Evolutionary conservation across 2,797 vertebrate genomes (phyloP), one percentile per base, ranked within the genome.

Genomic region (Knipowitschia caucasica): DNA sequence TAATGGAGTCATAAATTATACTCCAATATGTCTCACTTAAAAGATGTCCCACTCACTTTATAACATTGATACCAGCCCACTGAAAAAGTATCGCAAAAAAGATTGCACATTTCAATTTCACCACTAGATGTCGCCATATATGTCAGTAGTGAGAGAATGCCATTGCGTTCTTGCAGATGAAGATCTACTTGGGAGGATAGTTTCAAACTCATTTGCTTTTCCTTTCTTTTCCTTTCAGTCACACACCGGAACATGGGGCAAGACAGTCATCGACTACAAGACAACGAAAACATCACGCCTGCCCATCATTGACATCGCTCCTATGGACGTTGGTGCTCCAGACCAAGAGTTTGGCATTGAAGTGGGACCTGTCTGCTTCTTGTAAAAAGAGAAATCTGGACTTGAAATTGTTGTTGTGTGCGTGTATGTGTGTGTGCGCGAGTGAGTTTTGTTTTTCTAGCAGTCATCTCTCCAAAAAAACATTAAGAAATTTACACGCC

Each of bases 381-480:
- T 96, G 94, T 98, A 94, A 94, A 94, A 92, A 93, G 78, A 94
- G 92, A 94, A 94, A 95, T 94, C 93, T 94, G 94, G 94, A 96
- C 94, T 97, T 94, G 89, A 93, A 94, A 92, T 92, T 93, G 92
- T 94, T 92, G 88, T 87, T 88, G 69, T 80, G 90, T 83, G 81
- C 27, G 27, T 30, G 27, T 7, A 10, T 73, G 78, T 64, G 84
- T 81, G 86, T 76, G 86, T 85, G 83, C 18, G 34, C 14, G 36
- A 39, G 36, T 86, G 85, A 86, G 81, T 88, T 86, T 85, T 72
- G 68, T 81, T 87, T 89, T 93, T 93, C 91, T 94, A 92, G 89
- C 90, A 94, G 91, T 94, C 93, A 94, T 92, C 94, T 94, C 92
- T 92, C 58, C 67, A 66, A 78, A 80, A 78, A 73, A 69, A 91